These are phyloP conservation scores for Fregata magnificens DNA, from an alignment of 2,113 vertebrate species.

Conservation along the genomic window DNA sequence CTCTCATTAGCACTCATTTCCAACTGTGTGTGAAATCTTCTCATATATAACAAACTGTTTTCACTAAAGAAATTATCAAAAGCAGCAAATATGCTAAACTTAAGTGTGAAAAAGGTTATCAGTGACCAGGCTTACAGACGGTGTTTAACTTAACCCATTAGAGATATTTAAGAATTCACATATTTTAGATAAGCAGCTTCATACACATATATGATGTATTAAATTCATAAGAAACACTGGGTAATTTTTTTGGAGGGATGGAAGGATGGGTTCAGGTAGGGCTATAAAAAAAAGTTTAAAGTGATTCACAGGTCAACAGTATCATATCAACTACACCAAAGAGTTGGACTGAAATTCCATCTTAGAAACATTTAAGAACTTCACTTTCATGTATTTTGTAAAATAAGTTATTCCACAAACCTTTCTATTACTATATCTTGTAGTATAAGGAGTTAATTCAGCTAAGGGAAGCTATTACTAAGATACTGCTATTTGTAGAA, in stretches of 20 bases:
- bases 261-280: slow-evolving; percentile 88
- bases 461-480: neutral
- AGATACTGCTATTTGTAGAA: neutral
- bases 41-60: neutral
- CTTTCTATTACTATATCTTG: neutral
- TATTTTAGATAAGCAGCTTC: slow-evolving; percentile 27
- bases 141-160: slow-evolving; percentile 5
- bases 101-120: too few relatives aligned
- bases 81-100: too few relatives aligned
- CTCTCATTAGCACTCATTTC: neutral
- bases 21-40: neutral
- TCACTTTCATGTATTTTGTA: slow-evolving; percentile 22
- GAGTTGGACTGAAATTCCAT: neutral
- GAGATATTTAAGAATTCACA: slow-evolving; percentile 20
- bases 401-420: neutral
- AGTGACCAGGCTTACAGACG: neutral
- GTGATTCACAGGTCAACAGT: too few relatives aligned
- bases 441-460: neutral
- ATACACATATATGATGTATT: slow-evolving; percentile 41
- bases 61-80: neutral
- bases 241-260: slow-evolving; percentile 90
- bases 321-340: slow-evolving; percentile 29
- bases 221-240: slow-evolving; percentile 84
- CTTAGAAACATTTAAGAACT: slow-evolving; percentile 17
- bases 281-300: slow-evolving; percentile 80